phyloP scores from a whole-genome alignment of 2,888 invertebrate species.

The Apodemia mormo region DNA sequence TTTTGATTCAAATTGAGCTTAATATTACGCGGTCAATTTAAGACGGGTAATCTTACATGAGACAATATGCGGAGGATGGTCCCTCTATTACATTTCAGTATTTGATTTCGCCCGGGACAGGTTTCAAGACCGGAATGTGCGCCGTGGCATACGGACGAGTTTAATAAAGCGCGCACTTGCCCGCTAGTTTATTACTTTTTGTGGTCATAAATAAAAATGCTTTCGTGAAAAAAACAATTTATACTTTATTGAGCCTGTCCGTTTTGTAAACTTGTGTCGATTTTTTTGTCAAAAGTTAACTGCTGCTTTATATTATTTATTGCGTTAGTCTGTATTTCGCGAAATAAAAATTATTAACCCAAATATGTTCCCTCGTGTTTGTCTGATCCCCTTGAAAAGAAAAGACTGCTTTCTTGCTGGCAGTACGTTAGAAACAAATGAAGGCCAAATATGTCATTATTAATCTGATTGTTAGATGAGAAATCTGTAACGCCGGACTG shows the following conservation, averaged over 20 bases:
- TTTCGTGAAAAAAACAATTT: slow-evolving; percentile 65
- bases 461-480: no score
- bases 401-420: no score
- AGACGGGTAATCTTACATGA: slow-evolving; percentile 54
- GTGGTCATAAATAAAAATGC: slow-evolving; percentile 70
- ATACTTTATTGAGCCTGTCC: slow-evolving; percentile 58
- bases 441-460: no score
- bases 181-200: slow-evolving; percentile 74
- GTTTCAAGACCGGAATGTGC: slow-evolving; percentile 61
- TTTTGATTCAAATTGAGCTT: slow-evolving; percentile 5
- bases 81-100: slow-evolving; percentile 56
- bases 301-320: slow-evolving; percentile 27
- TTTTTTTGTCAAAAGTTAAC: slow-evolving; percentile 26
- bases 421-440: no score
- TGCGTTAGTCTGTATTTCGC: slow-evolving; percentile 14
- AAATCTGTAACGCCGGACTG: no score
- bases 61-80: slow-evolving; percentile 50
- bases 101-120: slow-evolving; percentile 64
- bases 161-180: slow-evolving; percentile 78
- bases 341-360: not conserved
- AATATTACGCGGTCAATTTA: slow-evolving; percentile 65
- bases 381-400: no score
- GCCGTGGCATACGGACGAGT: slow-evolving; percentile 59
- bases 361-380: not conserved
- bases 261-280: slow-evolving; percentile 41